These are phyloP conservation scores for Lagopus muta DNA, from an alignment of 2,113 vertebrate species.

Conservation along the genomic window DNA sequence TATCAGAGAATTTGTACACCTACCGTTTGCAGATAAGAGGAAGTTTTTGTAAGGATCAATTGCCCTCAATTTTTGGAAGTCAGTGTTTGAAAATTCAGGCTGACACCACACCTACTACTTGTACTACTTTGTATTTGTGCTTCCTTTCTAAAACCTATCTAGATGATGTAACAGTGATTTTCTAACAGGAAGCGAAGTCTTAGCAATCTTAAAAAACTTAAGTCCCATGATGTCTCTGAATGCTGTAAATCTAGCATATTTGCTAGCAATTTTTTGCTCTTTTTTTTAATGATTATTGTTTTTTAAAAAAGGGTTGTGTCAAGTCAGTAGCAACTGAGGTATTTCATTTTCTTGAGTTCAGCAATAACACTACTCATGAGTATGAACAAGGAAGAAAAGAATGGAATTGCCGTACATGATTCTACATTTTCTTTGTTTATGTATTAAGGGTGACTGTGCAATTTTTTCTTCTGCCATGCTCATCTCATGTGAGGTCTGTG, in stretches of 20 bases:
- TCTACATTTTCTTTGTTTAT: neutral
- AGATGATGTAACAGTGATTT: neutral
- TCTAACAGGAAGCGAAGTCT: neutral
- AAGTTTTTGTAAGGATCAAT: neutral
- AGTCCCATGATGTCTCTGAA: neutral
- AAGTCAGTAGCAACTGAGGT: neutral
- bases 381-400: neutral
- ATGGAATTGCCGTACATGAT: neutral
- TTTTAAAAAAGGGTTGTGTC: neutral
- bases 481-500: neutral
- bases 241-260: neutral
- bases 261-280: neutral
- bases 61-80: neutral
- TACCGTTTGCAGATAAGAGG: neutral
- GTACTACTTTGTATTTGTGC: neutral
- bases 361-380: neutral
- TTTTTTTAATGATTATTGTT: neutral
- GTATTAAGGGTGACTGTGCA: neutral
- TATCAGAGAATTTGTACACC: neutral
- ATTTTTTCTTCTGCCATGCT: neutral
- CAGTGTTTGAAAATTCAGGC: neutral
- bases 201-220: neutral
- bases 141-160: neutral
- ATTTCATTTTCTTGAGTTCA: neutral
- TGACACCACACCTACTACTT: neutral